phyloP scores from a whole-genome alignment of 2,888 invertebrate species.

The Drosophila imparisetae region DNA sequence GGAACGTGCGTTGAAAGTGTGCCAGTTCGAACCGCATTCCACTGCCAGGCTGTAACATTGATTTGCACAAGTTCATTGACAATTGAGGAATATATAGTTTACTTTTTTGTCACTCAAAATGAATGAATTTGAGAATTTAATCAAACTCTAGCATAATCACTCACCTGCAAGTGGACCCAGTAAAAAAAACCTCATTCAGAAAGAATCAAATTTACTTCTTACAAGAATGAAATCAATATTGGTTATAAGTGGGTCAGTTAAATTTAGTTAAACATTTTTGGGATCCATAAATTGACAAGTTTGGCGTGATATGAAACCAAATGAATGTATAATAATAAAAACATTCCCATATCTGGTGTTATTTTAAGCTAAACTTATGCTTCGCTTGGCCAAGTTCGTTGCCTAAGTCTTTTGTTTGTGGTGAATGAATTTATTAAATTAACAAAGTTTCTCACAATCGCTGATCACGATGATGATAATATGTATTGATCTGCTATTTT shows the following conservation, averaged over 20 bases:
- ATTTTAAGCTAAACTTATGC: slow-evolving; percentile 30
- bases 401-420: slow-evolving; percentile 77
- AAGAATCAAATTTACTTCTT: not conserved
- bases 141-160: not conserved
- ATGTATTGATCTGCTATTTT: slow-evolving; percentile 25
- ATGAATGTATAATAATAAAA: slow-evolving; percentile 20
- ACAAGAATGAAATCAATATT: not conserved
- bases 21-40: slow-evolving; percentile 38
- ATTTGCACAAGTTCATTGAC: slow-evolving; percentile 15
- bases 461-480: slow-evolving; percentile 15
- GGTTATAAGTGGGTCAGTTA: slow-evolving; percentile 28
- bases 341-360: slow-evolving; percentile 32
- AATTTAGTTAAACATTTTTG: slow-evolving; percentile 30
- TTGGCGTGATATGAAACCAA: slow-evolving; percentile 10
- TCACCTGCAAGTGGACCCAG: not conserved
- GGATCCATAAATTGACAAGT: slow-evolving; percentile 35
- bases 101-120: not conserved
- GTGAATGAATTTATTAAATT: slow-evolving; percentile 62
- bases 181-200: not conserved
- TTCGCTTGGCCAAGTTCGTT: slow-evolving; percentile 62
- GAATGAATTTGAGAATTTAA: not conserved
- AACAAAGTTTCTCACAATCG: slow-evolving; percentile 46
- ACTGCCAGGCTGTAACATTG: slow-evolving; percentile 4
- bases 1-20: slow-evolving; percentile 47
- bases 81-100: not conserved